Base-by-base conservation (phyloP, 2,797 vertebrate genomes). In the Cirrhinus molitorella region DNA sequence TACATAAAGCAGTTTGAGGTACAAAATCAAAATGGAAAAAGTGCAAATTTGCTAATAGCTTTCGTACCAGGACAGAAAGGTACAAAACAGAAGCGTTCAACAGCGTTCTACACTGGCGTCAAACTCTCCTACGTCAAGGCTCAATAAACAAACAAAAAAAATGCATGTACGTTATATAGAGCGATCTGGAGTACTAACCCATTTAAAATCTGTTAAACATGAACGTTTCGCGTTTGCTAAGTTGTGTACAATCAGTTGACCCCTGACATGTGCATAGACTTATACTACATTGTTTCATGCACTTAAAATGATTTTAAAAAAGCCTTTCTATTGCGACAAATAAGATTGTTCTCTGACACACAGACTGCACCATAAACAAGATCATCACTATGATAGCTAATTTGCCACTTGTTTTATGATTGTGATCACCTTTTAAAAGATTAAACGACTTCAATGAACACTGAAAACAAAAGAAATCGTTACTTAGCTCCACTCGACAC, bases 11-110 rank as follows among this genome's bases (percentile, higher is more conserved):
- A 34, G 61, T 63, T 86, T 57, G 47, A 83, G 53, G 81, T 87
- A 83, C 61, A 83, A 87, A 86, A 87, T 83, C 51, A 71, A 89
- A 87, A 89, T 79, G 65, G 65, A 80, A 80, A 78, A 84, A 85
- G 86, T 87, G 88, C 84, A 87, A 83, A 73, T 83, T 63, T 68
- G 84, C 87, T 85, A 87, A 79, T 68, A 85, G 87, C 67, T 88
- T 71, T 85, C 34, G 49, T 81, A 87, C 77, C 79, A 79, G 76
- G 85, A 87, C 79, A 68, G 51, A 37, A 84, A 40, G 63, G 67
- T 72, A 81, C 57, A 55, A 81, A 84, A 83, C 83, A 72, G 81
- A 87, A 83, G 77, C 61, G 19, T 28, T 43, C 37, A 31, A 23
- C 43, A 43, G 51, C 34, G n/a, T 43, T 76, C 55, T 43, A 79